phyloP scores from a whole-genome alignment of 2,888 invertebrate species.

The Gibbula magus region DNA sequence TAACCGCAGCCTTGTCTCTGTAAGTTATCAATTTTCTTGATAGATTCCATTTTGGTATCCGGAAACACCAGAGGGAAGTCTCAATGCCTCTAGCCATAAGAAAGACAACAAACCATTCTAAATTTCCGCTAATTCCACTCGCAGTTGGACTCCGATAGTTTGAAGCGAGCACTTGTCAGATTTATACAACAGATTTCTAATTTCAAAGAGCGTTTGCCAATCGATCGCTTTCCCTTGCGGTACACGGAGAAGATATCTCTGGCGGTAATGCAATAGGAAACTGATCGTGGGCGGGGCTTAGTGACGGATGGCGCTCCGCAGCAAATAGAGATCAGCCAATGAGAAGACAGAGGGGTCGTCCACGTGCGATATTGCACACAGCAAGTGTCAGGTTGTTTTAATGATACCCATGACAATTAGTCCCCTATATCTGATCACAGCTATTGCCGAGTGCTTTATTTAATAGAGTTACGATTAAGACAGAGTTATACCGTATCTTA shows the following conservation, averaged over 20 bases:
- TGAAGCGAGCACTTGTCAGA: slow-evolving; percentile 22
- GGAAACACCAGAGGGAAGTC: slow-evolving; percentile 17
- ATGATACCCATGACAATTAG: slow-evolving; percentile 19
- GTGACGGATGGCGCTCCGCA: slow-evolving; percentile 17
- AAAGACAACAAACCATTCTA: slow-evolving; percentile 22
- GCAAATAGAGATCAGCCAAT: slow-evolving; percentile 32
- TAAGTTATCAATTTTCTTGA: slow-evolving; percentile 20
- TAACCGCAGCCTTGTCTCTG: slow-evolving; percentile 16
- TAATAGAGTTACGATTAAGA: slow-evolving; percentile 20
- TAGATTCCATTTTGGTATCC: slow-evolving; percentile 21
- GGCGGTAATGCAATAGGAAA: slow-evolving; percentile 4
- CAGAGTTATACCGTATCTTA: background rate
- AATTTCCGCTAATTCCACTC: slow-evolving; percentile 25
- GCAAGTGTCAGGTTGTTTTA: slow-evolving; percentile 14
- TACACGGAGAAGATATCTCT: background rate
- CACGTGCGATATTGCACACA: slow-evolving; percentile 33
- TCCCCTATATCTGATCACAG: slow-evolving; percentile 4
- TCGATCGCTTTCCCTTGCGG: slow-evolving; percentile 12
- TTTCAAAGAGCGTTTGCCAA: slow-evolving; percentile 21
- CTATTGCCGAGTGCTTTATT: slow-evolving; percentile 14
- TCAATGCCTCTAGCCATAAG: slow-evolving; percentile 12
- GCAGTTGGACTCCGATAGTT: slow-evolving; percentile 18
- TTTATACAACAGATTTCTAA: slow-evolving; percentile 21
- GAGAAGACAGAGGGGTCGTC: slow-evolving; percentile 27
- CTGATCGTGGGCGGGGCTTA: slow-evolving; percentile 18